These are phyloP conservation scores for Parauchenoglanis ngamensis DNA, from an alignment of 2,797 vertebrate species.

Conservation along the genomic window DNA sequence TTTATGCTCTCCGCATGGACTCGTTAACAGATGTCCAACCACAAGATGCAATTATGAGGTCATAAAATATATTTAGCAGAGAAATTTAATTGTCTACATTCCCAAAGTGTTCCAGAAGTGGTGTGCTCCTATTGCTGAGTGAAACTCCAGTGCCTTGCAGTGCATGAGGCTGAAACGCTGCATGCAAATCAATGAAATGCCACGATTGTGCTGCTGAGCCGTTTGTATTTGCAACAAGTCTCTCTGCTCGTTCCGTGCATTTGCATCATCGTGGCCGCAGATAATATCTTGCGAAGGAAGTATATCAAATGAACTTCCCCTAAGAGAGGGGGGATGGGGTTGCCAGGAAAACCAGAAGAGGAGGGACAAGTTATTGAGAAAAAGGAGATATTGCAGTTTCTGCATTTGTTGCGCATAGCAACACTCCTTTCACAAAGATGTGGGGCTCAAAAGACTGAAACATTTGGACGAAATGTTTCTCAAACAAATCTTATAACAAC, in stretches of 20 bases:
- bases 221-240: neutral
- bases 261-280: neutral
- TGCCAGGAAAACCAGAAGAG: conserved; percentile 29
- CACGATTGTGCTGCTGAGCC: neutral
- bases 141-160: neutral
- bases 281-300: conserved; percentile 50
- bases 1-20: neutral
- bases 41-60: neutral
- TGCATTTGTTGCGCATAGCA: conserved; percentile 33
- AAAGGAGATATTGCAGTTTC: neutral
- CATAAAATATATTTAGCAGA: neutral
- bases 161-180: neutral
- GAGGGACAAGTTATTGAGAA: neutral
- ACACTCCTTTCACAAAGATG: neutral
- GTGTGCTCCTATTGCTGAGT: too few relatives aligned
- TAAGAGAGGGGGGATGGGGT: conserved; percentile 1
- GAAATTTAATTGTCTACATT: too few relatives aligned
- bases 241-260: neutral
- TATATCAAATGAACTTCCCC: conserved; percentile 51
- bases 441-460: neutral
- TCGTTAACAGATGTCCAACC: neutral
- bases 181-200: neutral
- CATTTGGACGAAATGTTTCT: neutral
- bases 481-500: neutral
- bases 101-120: neutral